Evolutionary conservation across 2,113 vertebrate species (phyloP), one percentile per base, ranked within the genome.

Genomic region (Limnothrissa miodon): DNA sequence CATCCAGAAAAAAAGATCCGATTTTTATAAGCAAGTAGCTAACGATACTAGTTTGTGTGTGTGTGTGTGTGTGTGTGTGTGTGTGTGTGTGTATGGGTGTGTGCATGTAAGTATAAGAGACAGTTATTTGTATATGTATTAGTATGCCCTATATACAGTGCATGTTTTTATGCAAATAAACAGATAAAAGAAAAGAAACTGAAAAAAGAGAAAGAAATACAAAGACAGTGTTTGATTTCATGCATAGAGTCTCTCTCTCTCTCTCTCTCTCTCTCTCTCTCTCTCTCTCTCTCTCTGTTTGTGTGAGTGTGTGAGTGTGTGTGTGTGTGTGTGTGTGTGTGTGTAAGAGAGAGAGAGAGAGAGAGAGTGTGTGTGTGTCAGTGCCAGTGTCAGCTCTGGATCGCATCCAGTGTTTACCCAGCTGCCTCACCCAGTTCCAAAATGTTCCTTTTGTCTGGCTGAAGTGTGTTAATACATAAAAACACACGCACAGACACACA

Each of bases 381-480:
- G 1, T 39, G 33, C 29, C 33, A 36, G 66, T 74, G 25, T 33
- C 25, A 74, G 81, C n/a, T 42, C 53, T 87, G 82, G 84, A 80
- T 42, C 25, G 17, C 17, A 39, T 82, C 80, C 66, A 84, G 59
- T 87, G 85, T 84, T 84, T 83, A 87, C 53, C 70, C 85, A 78
- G 83, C 56, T 87, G 36, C 70, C 80, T 23, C 83, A 80, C 59
- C 59, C 15, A 36, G 59, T 39, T 81, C 45, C 86, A 85, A 80
- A 83, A 70, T 53, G 25, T 33, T 74, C 15, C 85, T 44, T 51
- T 29, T 80, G 25, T 36, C 29, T 70, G 17, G 66, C 42, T 80
- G 59, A 78, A 45, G 78, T 39, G 39, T 42, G 78, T 78, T 66
- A 81, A 90, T 70, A 85, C 66, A 88, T 86, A 82, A 85, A 84